Conservation (phyloP, 2,113 vertebrate species). For the Channa argus region DNA sequence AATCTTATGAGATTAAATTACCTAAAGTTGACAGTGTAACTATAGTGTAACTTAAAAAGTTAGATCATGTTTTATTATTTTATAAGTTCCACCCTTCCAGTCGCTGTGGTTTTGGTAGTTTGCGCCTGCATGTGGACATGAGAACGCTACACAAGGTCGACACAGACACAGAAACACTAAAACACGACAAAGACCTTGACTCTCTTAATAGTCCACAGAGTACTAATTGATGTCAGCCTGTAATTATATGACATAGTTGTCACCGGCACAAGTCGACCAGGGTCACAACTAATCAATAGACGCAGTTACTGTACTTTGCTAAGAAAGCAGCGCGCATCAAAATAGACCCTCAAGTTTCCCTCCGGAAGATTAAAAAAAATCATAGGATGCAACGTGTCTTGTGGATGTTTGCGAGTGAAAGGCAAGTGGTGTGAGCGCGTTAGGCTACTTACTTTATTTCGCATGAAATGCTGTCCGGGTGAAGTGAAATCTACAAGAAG, state of each 20-base stretch:
- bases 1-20: too few species aligned
- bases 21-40: background rate
- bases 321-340: constrained; percentile 56
- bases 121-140: constrained; percentile 70
- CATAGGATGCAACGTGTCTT: constrained; percentile 12
- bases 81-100: constrained; percentile 4
- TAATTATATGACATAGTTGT: constrained; percentile 60
- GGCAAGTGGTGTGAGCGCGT: constrained; percentile 48
- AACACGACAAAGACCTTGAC: constrained; percentile 46
- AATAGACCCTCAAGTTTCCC: constrained; percentile 63
- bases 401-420: constrained; percentile 30
- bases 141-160: constrained; percentile 73
- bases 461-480: constrained; percentile 71
- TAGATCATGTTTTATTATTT: too few species aligned
- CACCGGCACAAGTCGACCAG: constrained; percentile 55
- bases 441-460: constrained; percentile 82
- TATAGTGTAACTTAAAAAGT: constrained; percentile 16
- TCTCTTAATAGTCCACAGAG: constrained; percentile 58
- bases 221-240: constrained; percentile 51
- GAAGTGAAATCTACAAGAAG: constrained; percentile 54
- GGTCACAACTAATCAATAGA: constrained; percentile 74
- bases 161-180: constrained; percentile 49
- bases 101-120: constrained; percentile 32
- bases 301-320: constrained; percentile 67
- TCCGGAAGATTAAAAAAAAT: constrained; percentile 36